Percentiles rank a stretch among this genome's conserved stretches.
Conservation (phyloP, 1,140 invertebrate species). For the Ruditapes philippinarum region DNA sequence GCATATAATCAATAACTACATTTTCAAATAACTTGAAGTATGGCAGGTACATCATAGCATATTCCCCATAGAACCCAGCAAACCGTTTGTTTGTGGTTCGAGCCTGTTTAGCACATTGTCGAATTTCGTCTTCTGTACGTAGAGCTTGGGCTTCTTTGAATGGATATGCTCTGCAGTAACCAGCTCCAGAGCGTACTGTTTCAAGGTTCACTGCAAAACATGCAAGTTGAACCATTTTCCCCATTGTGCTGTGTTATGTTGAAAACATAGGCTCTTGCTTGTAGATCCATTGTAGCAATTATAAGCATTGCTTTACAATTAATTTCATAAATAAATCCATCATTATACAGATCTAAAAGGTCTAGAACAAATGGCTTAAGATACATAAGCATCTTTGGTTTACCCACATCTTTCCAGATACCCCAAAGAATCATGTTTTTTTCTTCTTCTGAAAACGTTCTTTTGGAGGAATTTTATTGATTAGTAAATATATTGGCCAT, state of each 20-base stretch:
- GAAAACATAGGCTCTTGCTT: neutral
- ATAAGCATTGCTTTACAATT: constrained; percentile 9
- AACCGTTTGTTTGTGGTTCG: neutral
- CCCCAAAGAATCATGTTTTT: constrained; percentile 49
- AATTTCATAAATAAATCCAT: neutral
- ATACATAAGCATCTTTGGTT: neutral
- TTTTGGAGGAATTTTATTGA: constrained; percentile 25
- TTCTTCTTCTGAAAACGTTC: neutral
- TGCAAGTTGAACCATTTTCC: constrained; percentile 25
- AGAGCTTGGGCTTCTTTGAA: neutral
- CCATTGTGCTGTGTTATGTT: constrained; percentile 47
- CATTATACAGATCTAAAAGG: constrained; percentile 12
- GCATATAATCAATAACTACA: constrained; percentile 65
- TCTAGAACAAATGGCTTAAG: constrained; percentile 38
- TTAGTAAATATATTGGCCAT: constrained; percentile 5
- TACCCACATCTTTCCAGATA: constrained; percentile 35
- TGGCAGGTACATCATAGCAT: neutral
- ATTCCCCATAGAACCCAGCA: neutral
- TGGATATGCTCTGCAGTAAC: constrained; percentile 30
- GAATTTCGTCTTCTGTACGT: constrained; percentile 3
- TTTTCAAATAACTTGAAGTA: neutral
- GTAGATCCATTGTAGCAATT: constrained; percentile 51
- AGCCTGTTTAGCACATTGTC: neutral
- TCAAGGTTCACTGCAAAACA: constrained; percentile 30
- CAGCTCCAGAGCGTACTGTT: neutral